phyloP scores from a whole-genome alignment of 2,888 invertebrate species.

The Netelia fuscicornis region DNA sequence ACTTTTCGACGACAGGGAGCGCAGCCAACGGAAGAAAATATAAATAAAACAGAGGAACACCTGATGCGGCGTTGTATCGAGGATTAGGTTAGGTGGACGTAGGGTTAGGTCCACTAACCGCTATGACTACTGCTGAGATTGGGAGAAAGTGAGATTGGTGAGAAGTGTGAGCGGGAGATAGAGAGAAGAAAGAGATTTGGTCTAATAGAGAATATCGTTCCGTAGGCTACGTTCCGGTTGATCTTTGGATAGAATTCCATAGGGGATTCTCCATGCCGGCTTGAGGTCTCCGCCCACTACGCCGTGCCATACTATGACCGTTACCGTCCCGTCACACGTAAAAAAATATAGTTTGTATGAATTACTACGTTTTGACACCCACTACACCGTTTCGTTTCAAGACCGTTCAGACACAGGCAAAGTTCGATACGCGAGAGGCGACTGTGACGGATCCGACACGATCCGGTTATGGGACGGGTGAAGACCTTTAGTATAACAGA shows the following conservation, averaged over 20 bases:
- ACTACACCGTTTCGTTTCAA: too few species aligned
- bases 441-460: too few species aligned
- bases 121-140: constrained; percentile 10
- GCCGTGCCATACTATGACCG: too few species aligned
- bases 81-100: constrained; percentile 21
- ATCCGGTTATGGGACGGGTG: too few species aligned
- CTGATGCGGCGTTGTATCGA: neutral
- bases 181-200: neutral
- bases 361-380: too few species aligned
- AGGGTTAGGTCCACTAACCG: neutral
- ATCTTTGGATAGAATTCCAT: neutral
- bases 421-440: too few species aligned
- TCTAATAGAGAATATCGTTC: neutral
- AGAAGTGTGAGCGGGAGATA: constrained; percentile 13
- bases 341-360: too few species aligned
- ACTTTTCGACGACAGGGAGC: too few species aligned
- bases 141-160: constrained; percentile 1
- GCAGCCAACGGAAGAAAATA: too few species aligned
- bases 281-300: too few species aligned
- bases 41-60: neutral
- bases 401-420: too few species aligned
- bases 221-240: neutral
- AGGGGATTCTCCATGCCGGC: neutral
- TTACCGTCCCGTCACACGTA: too few species aligned
- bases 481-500: neutral